Percentiles rank a stretch among this genome's conserved stretches.
Conservation (phyloP, 2,797 vertebrate genomes). For the Macropus fuliginosus region DNA sequence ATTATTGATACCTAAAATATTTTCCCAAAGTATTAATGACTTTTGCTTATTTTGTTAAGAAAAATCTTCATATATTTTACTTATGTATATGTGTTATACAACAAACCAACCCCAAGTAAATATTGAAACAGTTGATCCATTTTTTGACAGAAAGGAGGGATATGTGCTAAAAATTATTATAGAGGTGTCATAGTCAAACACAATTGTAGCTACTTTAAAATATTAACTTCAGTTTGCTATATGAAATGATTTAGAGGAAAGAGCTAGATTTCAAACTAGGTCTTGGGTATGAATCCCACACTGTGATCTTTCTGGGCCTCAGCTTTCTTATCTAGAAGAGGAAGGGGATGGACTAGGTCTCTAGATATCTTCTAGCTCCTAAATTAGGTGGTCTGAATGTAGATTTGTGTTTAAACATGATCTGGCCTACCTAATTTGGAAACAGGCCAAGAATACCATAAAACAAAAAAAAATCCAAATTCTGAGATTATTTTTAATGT, state of each 20-base stretch:
- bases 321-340: not conserved
- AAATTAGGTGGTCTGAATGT: not conserved
- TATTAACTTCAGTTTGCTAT: not conserved
- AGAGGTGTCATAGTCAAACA: not conserved
- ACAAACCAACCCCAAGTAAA: not conserved
- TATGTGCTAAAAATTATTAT: not conserved
- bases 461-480: not conserved
- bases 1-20: not conserved
- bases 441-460: constrained; percentile 14
- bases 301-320: not conserved
- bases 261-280: not conserved
- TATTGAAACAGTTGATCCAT: not conserved
- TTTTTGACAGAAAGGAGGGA: not conserved
- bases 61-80: not conserved
- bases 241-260: not conserved
- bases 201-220: not conserved
- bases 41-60: not conserved
- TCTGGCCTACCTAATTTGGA: constrained; percentile 24
- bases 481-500: constrained; percentile 28
- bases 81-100: not conserved
- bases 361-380: not conserved
- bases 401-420: constrained; percentile 49
- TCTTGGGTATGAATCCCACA: not conserved
- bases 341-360: not conserved
- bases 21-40: not conserved